Conservation (phyloP, 2,888 invertebrate genomes). For the Perdita meconis region DNA sequence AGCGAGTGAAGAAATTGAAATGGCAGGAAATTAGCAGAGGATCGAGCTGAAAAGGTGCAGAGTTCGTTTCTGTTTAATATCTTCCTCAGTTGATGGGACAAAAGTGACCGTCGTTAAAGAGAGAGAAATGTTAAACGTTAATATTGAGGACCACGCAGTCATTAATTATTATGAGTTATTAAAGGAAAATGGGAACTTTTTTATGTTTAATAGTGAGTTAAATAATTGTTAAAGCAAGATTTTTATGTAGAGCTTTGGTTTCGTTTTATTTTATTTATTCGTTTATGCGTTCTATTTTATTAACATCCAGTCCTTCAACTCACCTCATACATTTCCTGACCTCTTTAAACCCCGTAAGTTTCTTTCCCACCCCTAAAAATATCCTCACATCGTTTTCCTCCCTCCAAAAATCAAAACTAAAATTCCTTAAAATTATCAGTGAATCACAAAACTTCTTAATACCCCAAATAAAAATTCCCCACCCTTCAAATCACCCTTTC, state of each 20-base stretch:
- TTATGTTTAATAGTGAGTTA: no score
- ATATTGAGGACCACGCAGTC: not conserved
- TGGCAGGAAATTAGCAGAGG: constrained; percentile 2
- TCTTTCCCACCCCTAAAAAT: no score
- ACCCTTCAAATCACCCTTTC: not conserved
- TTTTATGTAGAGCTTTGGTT: no score
- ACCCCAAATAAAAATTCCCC: no score
- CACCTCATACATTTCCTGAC: no score
- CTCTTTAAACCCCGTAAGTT: no score
- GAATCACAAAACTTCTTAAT: no score
- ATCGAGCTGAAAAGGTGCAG: not conserved
- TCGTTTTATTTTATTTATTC: no score
- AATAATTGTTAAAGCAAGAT: no score
- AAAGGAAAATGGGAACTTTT: not conserved
- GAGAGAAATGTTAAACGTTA: not conserved
- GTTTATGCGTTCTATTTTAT: no score
- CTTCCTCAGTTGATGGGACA: not conserved
- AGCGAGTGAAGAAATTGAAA: not conserved
- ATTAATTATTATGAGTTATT: not conserved
- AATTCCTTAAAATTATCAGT: not conserved
- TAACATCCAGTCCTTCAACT: no score
- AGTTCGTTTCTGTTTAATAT: not conserved
- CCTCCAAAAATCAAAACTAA: no score
- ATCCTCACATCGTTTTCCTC: not conserved
- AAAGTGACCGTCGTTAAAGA: not conserved